These are phyloP conservation scores for Molossus alvarezi DNA, from an alignment of 2,797 vertebrate species.

Conservation along the genomic window DNA sequence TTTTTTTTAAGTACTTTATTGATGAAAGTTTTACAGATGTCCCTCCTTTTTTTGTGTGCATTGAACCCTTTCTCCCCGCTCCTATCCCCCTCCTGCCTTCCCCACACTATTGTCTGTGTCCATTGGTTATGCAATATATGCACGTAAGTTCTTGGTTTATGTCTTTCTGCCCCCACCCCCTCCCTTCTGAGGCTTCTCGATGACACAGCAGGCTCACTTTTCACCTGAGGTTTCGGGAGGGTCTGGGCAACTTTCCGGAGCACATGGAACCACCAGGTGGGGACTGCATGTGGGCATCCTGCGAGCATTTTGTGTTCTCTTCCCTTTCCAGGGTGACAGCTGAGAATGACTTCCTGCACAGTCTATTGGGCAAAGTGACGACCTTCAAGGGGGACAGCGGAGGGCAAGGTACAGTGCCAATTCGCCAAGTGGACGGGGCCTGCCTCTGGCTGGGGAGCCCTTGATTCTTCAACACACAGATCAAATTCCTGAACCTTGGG, in stretches of 20 bases:
- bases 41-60: too few species aligned
- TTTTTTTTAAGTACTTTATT: too few species aligned
- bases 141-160: too few species aligned
- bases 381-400: slow-evolving; percentile 96
- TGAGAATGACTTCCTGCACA: slow-evolving; percentile 97
- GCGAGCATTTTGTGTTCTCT: background rate
- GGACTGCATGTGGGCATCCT: fast-evolving
- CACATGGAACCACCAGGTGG: background rate
- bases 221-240: background rate
- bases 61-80: too few species aligned
- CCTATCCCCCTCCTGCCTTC: too few species aligned
- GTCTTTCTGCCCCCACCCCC: too few species aligned
- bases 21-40: too few species aligned
- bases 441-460: background rate
- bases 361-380: slow-evolving; percentile 96
- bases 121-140: too few species aligned
- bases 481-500: background rate
- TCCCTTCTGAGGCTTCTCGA: background rate
- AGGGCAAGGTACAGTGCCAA: slow-evolving; percentile 94
- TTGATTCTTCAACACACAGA: background rate
- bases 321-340: slow-evolving; percentile 92
- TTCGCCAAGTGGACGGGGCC: background rate
- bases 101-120: too few species aligned
- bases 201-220: background rate
- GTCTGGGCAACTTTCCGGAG: background rate